Conservation (phyloP, 1,140 invertebrate species). For the Drosophila pallidifrons region DNA sequence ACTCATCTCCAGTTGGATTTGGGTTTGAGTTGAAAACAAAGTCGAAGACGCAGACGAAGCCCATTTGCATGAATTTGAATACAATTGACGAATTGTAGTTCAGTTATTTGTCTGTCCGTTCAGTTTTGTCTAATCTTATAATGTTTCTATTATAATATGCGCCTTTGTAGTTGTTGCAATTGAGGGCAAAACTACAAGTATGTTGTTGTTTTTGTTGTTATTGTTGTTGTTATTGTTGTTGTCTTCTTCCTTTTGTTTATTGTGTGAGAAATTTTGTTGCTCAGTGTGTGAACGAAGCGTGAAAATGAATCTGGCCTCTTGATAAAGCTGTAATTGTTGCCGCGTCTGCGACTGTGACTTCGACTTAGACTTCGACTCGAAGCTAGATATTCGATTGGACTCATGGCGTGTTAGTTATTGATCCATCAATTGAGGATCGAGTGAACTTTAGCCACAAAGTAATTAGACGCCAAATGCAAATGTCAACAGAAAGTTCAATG, state of each 20-base stretch:
- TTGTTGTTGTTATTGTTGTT: constrained; percentile 5
- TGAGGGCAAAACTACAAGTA: constrained; percentile 25
- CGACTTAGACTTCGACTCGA: too few relatives aligned
- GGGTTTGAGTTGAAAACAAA: background rate
- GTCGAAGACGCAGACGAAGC: constrained; percentile 14
- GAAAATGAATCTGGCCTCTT: constrained; percentile 46
- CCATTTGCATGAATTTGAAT: constrained; percentile 83
- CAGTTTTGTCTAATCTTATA: constrained; percentile 62
- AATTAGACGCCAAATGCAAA: constrained; percentile 73
- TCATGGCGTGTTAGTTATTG: constrained; percentile 70
- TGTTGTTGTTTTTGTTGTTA: constrained; percentile 3
- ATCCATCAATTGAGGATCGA: constrained; percentile 63
- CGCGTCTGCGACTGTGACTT: background rate
- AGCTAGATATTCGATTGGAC: constrained; percentile 19
- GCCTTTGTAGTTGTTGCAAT: constrained; percentile 33
- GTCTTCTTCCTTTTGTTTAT: constrained; percentile 49
- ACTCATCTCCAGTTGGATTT: background rate
- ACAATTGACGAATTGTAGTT: constrained; percentile 82
- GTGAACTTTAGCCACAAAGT: constrained; percentile 69
- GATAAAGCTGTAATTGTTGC: constrained; percentile 17
- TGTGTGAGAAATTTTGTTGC: constrained; percentile 64
- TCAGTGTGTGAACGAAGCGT: constrained; percentile 69
- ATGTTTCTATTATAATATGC: constrained; percentile 75
- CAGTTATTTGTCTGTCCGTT: constrained; percentile 59
- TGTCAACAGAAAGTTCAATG: constrained; percentile 80